These are phyloP conservation scores for Apotomis betuletana DNA, from an alignment of 2,888 invertebrate genomes.

Conservation along the genomic window DNA sequence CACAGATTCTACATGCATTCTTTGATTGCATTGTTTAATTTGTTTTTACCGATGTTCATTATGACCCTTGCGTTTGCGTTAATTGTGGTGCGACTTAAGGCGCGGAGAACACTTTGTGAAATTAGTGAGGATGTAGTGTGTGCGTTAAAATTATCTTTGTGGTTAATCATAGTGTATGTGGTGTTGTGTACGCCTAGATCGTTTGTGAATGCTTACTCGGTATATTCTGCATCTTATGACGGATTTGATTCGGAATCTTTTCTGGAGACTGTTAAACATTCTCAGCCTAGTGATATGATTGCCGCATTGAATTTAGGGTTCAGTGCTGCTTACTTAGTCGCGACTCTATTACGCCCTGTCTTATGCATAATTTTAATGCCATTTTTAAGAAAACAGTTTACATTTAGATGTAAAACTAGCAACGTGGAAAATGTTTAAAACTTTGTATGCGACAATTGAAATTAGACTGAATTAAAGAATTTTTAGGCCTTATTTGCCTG, in stretches of 20 bases:
- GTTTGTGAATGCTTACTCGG: constrained; percentile 60
- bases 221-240: constrained; percentile 58
- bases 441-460: not conserved
- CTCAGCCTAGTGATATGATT: constrained; percentile 52
- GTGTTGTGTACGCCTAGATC: constrained; percentile 70
- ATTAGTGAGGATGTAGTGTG: constrained; percentile 60
- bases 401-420: constrained; percentile 43
- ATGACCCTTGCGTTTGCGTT: constrained; percentile 60
- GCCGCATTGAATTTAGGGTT: constrained; percentile 59
- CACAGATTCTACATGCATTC: constrained; percentile 75
- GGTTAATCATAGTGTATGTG: constrained; percentile 65
- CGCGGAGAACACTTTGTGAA: constrained; percentile 54
- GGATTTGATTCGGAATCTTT: constrained; percentile 52
- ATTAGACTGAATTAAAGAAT: not conserved
- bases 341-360: constrained; percentile 56
- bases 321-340: constrained; percentile 59
- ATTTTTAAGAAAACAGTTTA: constrained; percentile 46
- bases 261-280: constrained; percentile 47
- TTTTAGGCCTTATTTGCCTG: not conserved
- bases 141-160: constrained; percentile 70
- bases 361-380: constrained; percentile 58
- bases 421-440: constrained; percentile 53
- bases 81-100: constrained; percentile 65
- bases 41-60: constrained; percentile 69
- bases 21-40: constrained; percentile 70